These are phyloP conservation scores for Orthosia gracilis DNA, from an alignment of 2,888 invertebrate species.

Conservation along the genomic window DNA sequence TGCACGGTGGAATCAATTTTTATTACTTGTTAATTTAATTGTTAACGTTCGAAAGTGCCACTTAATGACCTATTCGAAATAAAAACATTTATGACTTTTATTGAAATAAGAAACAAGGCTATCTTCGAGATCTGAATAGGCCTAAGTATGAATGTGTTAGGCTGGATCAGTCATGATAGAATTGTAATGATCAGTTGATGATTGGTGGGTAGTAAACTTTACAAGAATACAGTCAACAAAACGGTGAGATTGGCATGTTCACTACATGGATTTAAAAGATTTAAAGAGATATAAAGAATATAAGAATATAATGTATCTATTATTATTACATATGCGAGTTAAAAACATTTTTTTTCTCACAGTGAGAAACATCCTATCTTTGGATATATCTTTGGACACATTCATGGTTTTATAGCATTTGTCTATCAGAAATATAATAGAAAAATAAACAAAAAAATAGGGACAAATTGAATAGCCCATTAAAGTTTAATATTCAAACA, in stretches of 20 bases:
- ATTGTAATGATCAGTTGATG: not conserved
- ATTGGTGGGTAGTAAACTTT: not conserved
- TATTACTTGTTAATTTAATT: too few species aligned
- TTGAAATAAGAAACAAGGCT: too few species aligned
- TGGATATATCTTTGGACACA: not conserved
- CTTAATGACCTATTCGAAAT: too few species aligned
- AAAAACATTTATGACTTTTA: too few species aligned
- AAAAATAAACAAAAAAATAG: not conserved
- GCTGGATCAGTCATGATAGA: not conserved
- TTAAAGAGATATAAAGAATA: too few species aligned
- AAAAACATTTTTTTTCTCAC: conserved; percentile 3
- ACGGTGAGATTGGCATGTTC: too few species aligned
- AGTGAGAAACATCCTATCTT: not conserved
- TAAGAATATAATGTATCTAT: not conserved
- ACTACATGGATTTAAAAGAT: too few species aligned
- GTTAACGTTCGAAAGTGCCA: too few species aligned
- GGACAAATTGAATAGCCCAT: conserved; percentile 9
- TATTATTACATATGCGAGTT: not conserved
- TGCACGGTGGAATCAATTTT: too few species aligned
- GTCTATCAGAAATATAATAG: not conserved
- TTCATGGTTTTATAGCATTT: not conserved
- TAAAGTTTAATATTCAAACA: conserved; percentile 7
- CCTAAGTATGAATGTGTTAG: not conserved
- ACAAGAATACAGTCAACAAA: too few species aligned
- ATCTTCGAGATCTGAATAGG: not conserved